Percentiles rank a stretch among this genome's conserved stretches.
Conservation (phyloP, 2,113 vertebrate species). For the Oryzias woworae region DNA sequence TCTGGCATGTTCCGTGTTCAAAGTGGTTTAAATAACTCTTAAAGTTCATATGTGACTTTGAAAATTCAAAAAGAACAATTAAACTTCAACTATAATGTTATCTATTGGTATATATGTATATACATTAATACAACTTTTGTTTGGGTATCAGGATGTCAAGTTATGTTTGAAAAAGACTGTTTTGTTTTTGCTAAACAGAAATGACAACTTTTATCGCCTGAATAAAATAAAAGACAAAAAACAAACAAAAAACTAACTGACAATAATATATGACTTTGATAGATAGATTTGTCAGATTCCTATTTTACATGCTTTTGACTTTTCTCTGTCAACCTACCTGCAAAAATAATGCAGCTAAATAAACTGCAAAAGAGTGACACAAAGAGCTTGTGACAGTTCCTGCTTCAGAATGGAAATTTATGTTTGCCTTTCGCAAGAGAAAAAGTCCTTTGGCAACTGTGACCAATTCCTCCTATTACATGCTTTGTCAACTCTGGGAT, state of each 20-base stretch:
- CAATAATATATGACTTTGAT: neutral
- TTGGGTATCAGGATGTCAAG: too few species aligned
- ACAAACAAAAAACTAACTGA: neutral
- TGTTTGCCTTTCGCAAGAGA: conserved; percentile 35
- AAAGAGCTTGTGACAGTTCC: conserved; percentile 57
- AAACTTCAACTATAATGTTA: too few species aligned
- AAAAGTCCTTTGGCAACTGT: conserved; percentile 47
- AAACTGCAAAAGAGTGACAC: conserved; percentile 50
- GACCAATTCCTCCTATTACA: conserved; percentile 61
- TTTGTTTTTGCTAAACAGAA: too few species aligned
- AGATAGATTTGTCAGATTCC: conserved; percentile 6
- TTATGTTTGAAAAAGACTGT: too few species aligned
- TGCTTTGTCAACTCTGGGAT: conserved; percentile 72
- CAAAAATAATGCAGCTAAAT: conserved; percentile 54
- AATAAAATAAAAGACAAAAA: too few species aligned
- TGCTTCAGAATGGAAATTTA: conserved; percentile 47
- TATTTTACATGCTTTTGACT: conserved; percentile 48
- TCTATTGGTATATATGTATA: too few species aligned
- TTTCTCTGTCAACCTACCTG: conserved; percentile 23
- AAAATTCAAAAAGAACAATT: too few species aligned
- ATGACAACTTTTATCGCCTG: too few species aligned
- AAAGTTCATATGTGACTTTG: too few species aligned
- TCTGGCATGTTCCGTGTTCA: too few species aligned
- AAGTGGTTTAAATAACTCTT: too few species aligned
- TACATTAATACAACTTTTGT: too few species aligned